Evolutionary conservation across 2,888 invertebrate genomes (phyloP), one percentile per base, ranked within the genome.

Genomic region (Trilocha varians): DNA sequence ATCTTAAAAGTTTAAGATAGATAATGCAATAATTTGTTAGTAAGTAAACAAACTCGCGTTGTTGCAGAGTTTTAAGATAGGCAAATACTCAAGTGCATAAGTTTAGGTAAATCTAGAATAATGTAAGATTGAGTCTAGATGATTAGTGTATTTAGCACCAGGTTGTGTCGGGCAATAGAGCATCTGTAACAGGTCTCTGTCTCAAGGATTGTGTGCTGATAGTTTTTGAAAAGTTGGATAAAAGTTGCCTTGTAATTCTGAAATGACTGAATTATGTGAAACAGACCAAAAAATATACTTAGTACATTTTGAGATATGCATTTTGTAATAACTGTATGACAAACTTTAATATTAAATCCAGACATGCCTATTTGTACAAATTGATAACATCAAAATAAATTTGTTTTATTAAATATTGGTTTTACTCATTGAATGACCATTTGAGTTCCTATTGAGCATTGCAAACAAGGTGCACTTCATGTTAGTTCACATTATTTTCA

Each of bases 331-430:
- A 48, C 53, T 50, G 50, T 44, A 39, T 45, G 47, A 49, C 13
- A 43, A 61, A 58, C 58, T 56, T 49, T 52, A 55, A 53, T 57
- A 49, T 40, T 41, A 56, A 69, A 69, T 69, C 70, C 69, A 70
- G 54, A 58, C 58, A 58, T 71, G 72, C 72, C 72, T 70, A 72
- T 68, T n/a, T n/a, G 65, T 68, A 65, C 63, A 60, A 58, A 70
- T 65, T 62, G 61, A 65, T 58, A 45, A 57, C 50, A 65, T 63
- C 67, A 59, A 54, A 56, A 49, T 47, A 42, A 45, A 46, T 49
- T 62, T 54, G 59, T 70, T 71, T 65, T 53, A 64, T 66, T 67
- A 53, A 46, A n/a, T n/a, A n/a, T n/a, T n/a, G n/a, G n/a, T n/a
- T n/a, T n/a, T n/a, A n/a, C n/a, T n/a, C n/a, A n/a, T n/a, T n/a